Evolutionary conservation across 1,140 invertebrate species (phyloP), one percentile per base, ranked within the genome.

Genomic region (Nylanderia fulva): DNA sequence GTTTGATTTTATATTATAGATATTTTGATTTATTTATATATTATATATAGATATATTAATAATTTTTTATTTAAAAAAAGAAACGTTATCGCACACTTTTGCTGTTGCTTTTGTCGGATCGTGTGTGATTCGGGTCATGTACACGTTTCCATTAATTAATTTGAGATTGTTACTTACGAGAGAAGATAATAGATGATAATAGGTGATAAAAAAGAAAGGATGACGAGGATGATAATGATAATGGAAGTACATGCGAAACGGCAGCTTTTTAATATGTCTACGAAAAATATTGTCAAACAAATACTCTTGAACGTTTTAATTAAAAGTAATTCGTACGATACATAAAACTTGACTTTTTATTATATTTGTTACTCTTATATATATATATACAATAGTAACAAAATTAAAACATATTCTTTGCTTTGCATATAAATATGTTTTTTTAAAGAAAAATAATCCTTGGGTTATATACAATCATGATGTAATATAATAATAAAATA

Each of bases 271-370:
- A 93, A 82, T 91, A 91, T 92, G 90, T 87, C 88, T 91, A 92
- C 87, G 63, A 87, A 92, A 90, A 92, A 85, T 93, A 93, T 92
- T 93, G 92, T 93, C 92, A 93, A 74, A 91, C 82, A 87, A 93
- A 93, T 93, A 92, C 92, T 91, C 92, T 90, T 92, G 89, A 93
- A 91, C 91, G 91, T 93, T 93, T 93, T 90, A 93, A 93, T 93
- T 93, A 93, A 92, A 93, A 92, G 90, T 91, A 90, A 92, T 93
- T 93, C 91, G 76, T 92, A 94, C 86, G 87, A 72, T 90, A 88
- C 39, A 86, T 60, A 58, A 75, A 61, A 77, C 29, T 83, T 45
- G 42, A 52, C 24, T 86, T 42, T 71, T 61, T 74, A n/a, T 42
- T 83, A n/a, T n/a, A n/a, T 86, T 60, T 63, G 29, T 80, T 72